phyloP scores from a whole-genome alignment of 2,113 vertebrate genomes.

The Mola mola region DNA sequence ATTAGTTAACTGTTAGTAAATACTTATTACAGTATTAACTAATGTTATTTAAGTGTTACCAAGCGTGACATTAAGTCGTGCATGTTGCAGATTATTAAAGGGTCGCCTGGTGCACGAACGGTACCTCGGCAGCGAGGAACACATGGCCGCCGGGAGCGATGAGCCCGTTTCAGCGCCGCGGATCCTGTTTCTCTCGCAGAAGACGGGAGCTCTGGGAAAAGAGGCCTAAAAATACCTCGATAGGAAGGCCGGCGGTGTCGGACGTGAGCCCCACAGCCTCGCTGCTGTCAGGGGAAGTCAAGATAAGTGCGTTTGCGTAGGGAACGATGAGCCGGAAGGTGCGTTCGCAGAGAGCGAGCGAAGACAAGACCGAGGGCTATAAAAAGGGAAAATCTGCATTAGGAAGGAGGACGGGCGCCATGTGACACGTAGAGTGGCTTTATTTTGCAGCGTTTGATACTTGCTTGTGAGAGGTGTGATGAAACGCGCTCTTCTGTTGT shows the following conservation, averaged over 20 bases:
- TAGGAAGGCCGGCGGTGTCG: slow-evolving; percentile 62
- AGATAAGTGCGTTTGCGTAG: slow-evolving; percentile 42
- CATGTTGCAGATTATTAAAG: not conserved
- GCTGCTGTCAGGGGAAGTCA: slow-evolving; percentile 54
- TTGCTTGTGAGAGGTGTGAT: too few species aligned
- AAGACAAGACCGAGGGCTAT: slow-evolving; percentile 19
- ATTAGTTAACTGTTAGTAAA: too few species aligned
- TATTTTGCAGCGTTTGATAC: not conserved
- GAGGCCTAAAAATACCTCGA: slow-evolving; percentile 75
- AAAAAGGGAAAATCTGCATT: slow-evolving; percentile 12
- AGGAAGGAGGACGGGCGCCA: not conserved
- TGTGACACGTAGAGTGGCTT: not conserved
- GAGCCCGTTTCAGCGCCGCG: slow-evolving; percentile 51
- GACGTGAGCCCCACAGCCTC: slow-evolving; percentile 27
- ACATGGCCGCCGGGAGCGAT: slow-evolving; percentile 37
- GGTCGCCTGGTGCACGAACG: slow-evolving; percentile 40
- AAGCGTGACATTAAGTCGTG: too few species aligned
- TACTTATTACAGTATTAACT: too few species aligned
- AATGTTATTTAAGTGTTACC: too few species aligned
- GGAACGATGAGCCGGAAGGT: slow-evolving; percentile 30
- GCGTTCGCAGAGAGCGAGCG: slow-evolving; percentile 47
- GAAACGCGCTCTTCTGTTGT: too few species aligned
- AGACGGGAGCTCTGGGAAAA: slow-evolving; percentile 77
- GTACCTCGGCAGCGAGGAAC: slow-evolving; percentile 19
- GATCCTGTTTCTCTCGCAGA: slow-evolving; percentile 78